Evolutionary conservation across 2,797 vertebrate species (phyloP), one percentile per base, ranked within the genome.

Genomic region (Macrochelys suwanniensis): DNA sequence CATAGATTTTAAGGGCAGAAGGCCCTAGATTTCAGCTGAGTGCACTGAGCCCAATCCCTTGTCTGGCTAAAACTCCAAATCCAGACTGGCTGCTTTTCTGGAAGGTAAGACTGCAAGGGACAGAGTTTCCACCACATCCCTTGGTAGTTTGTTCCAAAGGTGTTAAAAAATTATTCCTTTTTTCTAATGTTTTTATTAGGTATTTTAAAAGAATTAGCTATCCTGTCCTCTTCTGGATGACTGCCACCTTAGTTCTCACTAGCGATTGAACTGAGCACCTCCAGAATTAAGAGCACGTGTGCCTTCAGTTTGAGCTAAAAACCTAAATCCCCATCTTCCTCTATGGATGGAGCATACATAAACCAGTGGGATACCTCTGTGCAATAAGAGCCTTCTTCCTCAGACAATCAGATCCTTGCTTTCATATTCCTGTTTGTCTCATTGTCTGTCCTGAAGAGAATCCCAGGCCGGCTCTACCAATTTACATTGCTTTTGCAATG

Each of bases 81-180:
- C 26, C 19, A 33, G 25, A 21, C 37, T 11, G 10, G n/a, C 19
- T 37, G n/a, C n/a, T n/a, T 37, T 19, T 68, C 65, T 11, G n/a
- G n/a, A 21, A 37, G 88, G 54, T 33, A 80, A 76, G 57, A 50
- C 31, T 45, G 2, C 47, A 47, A 45, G 80, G 56, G 78, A 83
- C 5, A 76, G 11, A 31, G n/a, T 37, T 54, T 90, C 90, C 11
- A 68, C 8, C 84, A 51, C 47, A 76, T 5, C 28, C 11, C 78
- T 91, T 93, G 86, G 15, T 54, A 45, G 61, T 8, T 28, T 80
- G 45, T 84, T 88, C 53, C 37, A 80, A 82, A 84, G 81, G 53
- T 16, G 61, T 68, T 37, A 21, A 21, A 65, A 21, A 68, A 37
- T 5, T 31, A 2, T 9, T 13, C 17, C 51, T 84, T 37, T 71